phyloP scores from a whole-genome alignment of 2,797 vertebrate species.

The Delichon dasypus region DNA sequence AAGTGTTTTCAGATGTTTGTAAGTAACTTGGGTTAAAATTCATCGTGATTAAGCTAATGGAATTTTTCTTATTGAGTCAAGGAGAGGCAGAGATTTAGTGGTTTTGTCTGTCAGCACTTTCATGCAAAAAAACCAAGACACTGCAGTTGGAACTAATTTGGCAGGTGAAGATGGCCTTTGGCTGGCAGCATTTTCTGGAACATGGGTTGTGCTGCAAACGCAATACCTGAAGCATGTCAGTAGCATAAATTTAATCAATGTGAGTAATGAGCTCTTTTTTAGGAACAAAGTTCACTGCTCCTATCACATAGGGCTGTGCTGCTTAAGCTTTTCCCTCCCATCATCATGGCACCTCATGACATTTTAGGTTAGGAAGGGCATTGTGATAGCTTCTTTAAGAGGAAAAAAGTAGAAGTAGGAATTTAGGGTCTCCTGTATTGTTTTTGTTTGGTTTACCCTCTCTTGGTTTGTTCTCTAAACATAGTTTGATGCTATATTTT shows the following conservation, averaged over 20 bases:
- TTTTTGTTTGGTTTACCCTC: background rate
- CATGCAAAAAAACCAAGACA: background rate
- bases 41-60: background rate
- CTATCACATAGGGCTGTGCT: background rate
- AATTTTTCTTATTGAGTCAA: background rate
- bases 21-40: background rate
- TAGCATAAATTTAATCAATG: background rate
- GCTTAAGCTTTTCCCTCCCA: background rate
- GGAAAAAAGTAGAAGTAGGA: background rate
- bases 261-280: background rate
- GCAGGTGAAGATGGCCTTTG: background rate
- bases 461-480: background rate
- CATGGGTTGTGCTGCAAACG: background rate
- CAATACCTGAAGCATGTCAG: background rate
- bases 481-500: fast-evolving
- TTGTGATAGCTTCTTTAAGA: background rate
- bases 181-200: background rate
- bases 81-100: background rate
- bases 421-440: background rate
- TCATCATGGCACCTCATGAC: background rate
- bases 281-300: background rate
- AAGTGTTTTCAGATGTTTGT: background rate
- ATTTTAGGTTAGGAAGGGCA: background rate
- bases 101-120: background rate
- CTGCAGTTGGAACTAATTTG: background rate